Conservation (phyloP, 2,888 invertebrate species). For the Drosophila atripex region DNA sequence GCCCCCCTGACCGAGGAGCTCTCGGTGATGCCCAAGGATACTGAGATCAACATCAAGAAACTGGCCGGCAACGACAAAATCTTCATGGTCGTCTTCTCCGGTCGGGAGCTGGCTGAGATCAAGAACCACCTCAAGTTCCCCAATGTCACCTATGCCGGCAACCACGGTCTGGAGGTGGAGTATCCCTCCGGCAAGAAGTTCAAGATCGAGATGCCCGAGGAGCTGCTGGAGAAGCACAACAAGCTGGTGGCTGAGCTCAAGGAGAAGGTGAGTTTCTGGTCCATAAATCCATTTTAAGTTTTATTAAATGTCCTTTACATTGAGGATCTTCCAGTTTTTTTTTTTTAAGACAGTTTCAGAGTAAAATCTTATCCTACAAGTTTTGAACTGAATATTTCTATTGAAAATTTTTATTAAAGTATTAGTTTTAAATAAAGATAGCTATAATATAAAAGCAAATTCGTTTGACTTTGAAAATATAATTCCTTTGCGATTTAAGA, state of each 20-base stretch:
- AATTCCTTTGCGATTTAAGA: not conserved
- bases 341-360: no score
- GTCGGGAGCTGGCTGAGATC: constrained; percentile 89
- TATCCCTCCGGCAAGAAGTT: constrained; percentile 91
- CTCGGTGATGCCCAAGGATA: constrained; percentile 87
- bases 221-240: constrained; percentile 88
- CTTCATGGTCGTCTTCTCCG: constrained; percentile 89
- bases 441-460: no score
- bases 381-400: no score
- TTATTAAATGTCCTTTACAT: no score
- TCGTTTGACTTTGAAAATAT: no score
- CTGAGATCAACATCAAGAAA: constrained; percentile 88
- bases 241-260: constrained; percentile 88
- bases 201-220: constrained; percentile 90
- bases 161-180: constrained; percentile 90
- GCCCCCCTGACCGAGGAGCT: constrained; percentile 89
- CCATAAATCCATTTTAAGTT: no score
- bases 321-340: no score
- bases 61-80: constrained; percentile 89
- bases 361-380: no score
- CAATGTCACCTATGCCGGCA: constrained; percentile 89
- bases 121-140: constrained; percentile 87
- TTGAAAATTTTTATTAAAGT: no score
- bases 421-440: no score
- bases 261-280: constrained; percentile 85